Conservation (phyloP, 2,113 vertebrate genomes). For the Scopus umbretta region DNA sequence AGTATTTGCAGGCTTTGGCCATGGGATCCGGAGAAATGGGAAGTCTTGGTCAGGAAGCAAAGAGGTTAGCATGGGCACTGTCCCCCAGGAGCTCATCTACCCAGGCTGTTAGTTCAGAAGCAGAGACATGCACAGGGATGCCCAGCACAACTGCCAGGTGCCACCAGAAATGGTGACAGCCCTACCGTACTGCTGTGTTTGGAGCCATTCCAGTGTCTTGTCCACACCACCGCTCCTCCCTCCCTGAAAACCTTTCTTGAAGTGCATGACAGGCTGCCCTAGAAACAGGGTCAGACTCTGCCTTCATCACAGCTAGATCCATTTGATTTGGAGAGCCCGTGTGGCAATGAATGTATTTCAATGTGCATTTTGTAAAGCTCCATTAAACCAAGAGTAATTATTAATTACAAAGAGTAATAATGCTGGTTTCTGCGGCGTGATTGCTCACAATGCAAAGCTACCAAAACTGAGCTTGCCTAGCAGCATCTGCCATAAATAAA, state of each 20-base stretch:
- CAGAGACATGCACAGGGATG: not conserved
- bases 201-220: not conserved
- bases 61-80: not conserved
- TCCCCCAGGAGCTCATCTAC: not conserved
- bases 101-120: not conserved
- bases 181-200: not conserved
- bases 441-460: not conserved
- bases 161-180: not conserved
- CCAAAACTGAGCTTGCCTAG: not conserved
- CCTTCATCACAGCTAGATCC: not conserved
- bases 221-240: not conserved
- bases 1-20: not conserved
- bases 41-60: not conserved
- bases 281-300: not conserved
- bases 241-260: not conserved
- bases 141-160: not conserved
- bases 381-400: not conserved
- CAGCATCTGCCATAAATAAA: not conserved
- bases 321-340: not conserved
- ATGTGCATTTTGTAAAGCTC: not conserved
- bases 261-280: not conserved
- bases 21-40: not conserved
- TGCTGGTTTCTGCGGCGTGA: not conserved
- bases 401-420: not conserved
- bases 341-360: not conserved